Base-by-base conservation (phyloP, 2,797 vertebrate species). In the Thaleichthys pacificus region DNA sequence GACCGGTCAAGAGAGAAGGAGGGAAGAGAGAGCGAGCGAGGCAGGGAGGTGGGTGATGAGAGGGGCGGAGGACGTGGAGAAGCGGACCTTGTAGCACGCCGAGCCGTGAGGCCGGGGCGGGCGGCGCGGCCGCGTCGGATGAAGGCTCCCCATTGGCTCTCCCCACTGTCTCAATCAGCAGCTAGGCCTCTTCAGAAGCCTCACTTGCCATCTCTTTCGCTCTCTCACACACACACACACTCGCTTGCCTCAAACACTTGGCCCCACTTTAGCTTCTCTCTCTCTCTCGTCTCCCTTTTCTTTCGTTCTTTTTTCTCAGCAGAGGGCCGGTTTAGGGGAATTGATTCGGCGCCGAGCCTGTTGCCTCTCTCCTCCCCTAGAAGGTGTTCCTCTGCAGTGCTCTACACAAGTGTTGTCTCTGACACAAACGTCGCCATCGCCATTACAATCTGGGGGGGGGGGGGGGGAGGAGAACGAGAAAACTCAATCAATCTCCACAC, bases 161-260 rank as follows among this genome's bases (percentile, higher is more conserved):
- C 49, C 15, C 70, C 67, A 76, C 72, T 21, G 76, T 74, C 70
- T 77, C 75, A 78, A 80, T 77, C 74, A 78, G 66, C 62, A 30
- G 51, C 60, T 35, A 66, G 61, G 66, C 63, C 30, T 60, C 61
- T 6, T 19, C 61, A 19, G 12, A 32, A 63, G 14, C 14, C 30
- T 63, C 61, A 32, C 61, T 61, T 26, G 35, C 35, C 2, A 38
- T 49, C n/a, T 26, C 64, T 49, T 2, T 24, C 22, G 1, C 24
- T 1, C 4, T 0, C 64, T 2, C 64, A 24, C 42, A 4, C 9
- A 4, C 65, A 7, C 65, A 14, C 38, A n/a, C 22, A 12, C 12
- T 24, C 6, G 2, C 54, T 24, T 54, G n/a, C 51, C 68, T 15
- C 30, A 62, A 15, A 12, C 24, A 62, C 61, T 54, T 54, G 17